A percentile compares a stretch with the other conserved stretches of the same genome.
phyloP scores from a whole-genome alignment of 2,113 vertebrate genomes.

The Rhombomys opimus region DNA sequence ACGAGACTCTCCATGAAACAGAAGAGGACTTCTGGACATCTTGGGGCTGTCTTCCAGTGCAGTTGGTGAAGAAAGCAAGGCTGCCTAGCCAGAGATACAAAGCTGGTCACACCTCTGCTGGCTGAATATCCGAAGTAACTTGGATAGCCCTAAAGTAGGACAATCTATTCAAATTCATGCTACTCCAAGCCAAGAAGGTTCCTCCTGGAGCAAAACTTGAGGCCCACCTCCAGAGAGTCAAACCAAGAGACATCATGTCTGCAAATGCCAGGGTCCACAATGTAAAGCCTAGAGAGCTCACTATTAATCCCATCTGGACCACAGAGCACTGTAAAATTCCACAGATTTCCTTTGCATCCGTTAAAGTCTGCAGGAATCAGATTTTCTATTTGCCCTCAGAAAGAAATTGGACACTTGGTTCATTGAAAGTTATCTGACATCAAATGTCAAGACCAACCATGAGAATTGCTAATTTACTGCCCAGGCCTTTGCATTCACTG shows the following conservation, averaged over 20 bases:
- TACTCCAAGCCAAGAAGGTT: background rate
- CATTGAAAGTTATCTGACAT: constrained; percentile 69
- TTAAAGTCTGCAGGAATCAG: constrained; percentile 58
- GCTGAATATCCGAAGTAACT: background rate
- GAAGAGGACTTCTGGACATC: background rate
- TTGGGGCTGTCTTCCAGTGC: background rate
- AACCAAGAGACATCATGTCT: constrained; percentile 32
- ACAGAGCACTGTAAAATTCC: constrained; percentile 50
- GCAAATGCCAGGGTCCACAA: background rate
- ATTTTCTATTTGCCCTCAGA: constrained; percentile 63
- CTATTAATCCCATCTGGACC: background rate
- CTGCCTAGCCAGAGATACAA: background rate
- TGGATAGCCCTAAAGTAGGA: background rate
- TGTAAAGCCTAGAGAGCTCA: background rate
- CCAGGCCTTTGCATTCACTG: constrained; percentile 68
- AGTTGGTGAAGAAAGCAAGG: background rate
- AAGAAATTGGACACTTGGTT: constrained; percentile 63
- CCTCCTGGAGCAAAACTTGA: constrained; percentile 11
- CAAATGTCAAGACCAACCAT: constrained; percentile 67
- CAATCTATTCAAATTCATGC: constrained; percentile 29
- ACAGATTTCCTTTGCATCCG: constrained; percentile 49
- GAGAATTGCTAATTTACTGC: constrained; percentile 67
- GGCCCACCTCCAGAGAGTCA: constrained; percentile 4
- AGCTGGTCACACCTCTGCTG: background rate
- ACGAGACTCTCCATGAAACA: background rate